Conservation (phyloP, 2,888 invertebrate genomes). For the Hermaeophaga mercurialis region DNA sequence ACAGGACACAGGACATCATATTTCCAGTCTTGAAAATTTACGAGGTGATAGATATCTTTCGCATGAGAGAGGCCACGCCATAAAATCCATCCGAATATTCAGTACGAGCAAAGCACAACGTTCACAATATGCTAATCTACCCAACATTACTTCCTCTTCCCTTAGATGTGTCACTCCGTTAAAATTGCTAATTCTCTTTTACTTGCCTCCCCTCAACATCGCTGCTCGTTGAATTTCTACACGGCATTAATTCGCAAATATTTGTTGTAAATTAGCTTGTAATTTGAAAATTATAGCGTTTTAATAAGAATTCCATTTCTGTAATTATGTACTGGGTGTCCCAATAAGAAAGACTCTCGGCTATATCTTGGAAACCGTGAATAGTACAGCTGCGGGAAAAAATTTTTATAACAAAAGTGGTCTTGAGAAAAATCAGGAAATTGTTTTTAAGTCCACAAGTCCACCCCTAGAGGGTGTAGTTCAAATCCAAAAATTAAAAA, state of each 20-base stretch:
- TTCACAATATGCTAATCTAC: constrained; percentile 47
- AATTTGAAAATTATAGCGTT: constrained; percentile 7
- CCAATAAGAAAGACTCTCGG: no score
- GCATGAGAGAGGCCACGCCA: constrained; percentile 32
- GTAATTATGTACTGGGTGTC: no score
- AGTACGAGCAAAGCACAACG: constrained; percentile 36
- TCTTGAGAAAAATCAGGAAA: no score
- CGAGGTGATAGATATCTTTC: constrained; percentile 34
- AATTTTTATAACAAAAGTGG: no score
- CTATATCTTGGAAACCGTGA: no score
- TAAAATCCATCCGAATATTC: constrained; percentile 40
- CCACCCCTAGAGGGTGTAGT: no score
- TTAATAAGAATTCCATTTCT: neutral
- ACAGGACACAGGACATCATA: constrained; percentile 32
- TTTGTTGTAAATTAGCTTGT: constrained; percentile 13
- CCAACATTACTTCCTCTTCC: constrained; percentile 40
- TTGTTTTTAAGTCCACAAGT: no score
- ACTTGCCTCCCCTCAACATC: constrained; percentile 34
- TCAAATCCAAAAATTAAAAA: no score
- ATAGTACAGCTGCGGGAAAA: neutral
- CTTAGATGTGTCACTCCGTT: constrained; percentile 41
- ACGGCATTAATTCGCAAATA: constrained; percentile 39
- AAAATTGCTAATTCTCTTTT: constrained; percentile 49
- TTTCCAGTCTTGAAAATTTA: constrained; percentile 30
- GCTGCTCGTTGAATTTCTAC: constrained; percentile 13